Base-by-base conservation (phyloP, 2,888 invertebrate species). In the Corbicula japonica region DNA sequence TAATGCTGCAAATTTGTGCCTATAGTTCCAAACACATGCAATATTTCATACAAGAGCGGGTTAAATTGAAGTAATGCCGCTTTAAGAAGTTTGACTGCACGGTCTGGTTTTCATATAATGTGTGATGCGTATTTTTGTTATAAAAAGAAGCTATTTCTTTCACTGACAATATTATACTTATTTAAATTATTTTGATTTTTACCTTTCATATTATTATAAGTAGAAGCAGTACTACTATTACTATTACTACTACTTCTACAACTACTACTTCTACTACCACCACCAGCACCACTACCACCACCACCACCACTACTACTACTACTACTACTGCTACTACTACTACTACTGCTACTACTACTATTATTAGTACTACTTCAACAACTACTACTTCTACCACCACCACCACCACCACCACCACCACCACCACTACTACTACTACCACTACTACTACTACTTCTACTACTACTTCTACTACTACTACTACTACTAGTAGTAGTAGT, bases 331-430 rank as follows among this genome's bases (percentile, higher is more conserved):
- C 44, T 58, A 41, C 69, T 58, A 69, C 56, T 41, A 58, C 58
- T 41, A 58, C 69, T 58, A 58, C 58, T 52, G 23, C 32, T 62
- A 18, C 44, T 44, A 46, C 46, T 62, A 46, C 62, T 23, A 30
- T 30, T 46, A 66, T n/a, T 50, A 52, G n/a, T 69, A 69, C 58
- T 69, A 41, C 69, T 72, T 30, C 65, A 65, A 50, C 72, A 52
- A 52, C 72, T 65, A 52, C 72, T 72, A 54, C 72, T 72, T 54
- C 72, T 72, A 72, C 63, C 65, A 63, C 72, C 65, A 65, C 65
- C 38, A 65, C 54, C 52, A 38, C 72, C 38, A 34, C 72, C 52
- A 65, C 56, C 52, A 54, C 65, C 38, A 72, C 72, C 52, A 72
- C 72, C 65, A 72, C 72, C 41, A 65, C 65, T 72, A 72, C 63